Conservation (phyloP, 2,888 invertebrate species). For the Acheta domesticus region DNA sequence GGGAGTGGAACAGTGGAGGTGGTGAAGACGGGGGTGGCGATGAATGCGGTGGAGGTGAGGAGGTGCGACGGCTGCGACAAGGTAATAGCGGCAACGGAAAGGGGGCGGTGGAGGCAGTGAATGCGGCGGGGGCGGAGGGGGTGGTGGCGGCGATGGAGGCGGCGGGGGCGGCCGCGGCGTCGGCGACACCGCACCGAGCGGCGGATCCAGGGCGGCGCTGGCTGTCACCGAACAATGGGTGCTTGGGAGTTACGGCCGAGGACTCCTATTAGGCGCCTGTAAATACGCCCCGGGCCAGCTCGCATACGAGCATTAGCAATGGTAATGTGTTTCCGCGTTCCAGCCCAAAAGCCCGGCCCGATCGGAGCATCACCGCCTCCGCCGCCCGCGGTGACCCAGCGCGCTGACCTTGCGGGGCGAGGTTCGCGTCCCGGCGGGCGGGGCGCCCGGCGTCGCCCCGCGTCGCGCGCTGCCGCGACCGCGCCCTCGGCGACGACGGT, state of each 20-base stretch:
- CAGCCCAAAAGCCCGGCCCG: not conserved
- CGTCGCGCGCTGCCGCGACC: not conserved
- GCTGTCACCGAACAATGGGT: slow-evolving; percentile 18
- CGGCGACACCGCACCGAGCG: not conserved
- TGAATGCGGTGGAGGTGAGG: too few relatives aligned
- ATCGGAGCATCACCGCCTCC: slow-evolving; percentile 18
- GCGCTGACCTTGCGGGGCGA: not conserved
- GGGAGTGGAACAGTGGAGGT: too few relatives aligned
- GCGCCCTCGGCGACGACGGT: not conserved
- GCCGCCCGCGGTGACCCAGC: not conserved
- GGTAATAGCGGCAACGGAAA: too few relatives aligned
- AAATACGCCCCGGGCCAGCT: not conserved
- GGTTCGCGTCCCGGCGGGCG: slow-evolving; percentile 8
- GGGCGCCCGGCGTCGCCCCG: not conserved
- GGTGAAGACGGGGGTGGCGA: too few relatives aligned
- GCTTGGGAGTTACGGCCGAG: slow-evolving; percentile 9
- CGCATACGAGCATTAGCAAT: slow-evolving; percentile 12
- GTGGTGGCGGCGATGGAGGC: not conserved
- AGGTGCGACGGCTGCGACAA: too few relatives aligned
- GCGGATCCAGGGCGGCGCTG: slow-evolving; percentile 6
- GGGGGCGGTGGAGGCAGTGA: too few relatives aligned
- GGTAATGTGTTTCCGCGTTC: slow-evolving; percentile 18
- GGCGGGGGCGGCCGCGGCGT: not conserved
- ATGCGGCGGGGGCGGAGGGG: not conserved
- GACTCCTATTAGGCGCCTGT: slow-evolving; percentile 18